Conservation (phyloP, 2,888 invertebrate genomes). For the Ectemnius lituratus region DNA sequence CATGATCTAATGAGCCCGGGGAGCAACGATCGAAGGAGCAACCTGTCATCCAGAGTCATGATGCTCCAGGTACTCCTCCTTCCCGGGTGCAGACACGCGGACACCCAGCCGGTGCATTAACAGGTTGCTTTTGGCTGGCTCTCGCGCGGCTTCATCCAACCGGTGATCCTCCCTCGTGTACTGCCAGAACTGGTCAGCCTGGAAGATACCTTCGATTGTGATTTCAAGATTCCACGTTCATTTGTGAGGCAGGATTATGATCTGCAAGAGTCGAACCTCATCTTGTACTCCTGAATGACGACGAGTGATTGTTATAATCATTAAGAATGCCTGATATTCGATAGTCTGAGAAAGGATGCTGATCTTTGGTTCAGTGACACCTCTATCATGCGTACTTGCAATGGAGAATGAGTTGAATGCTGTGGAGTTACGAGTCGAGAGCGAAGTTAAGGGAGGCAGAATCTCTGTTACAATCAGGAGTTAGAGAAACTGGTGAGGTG, state of each 20-base stretch:
- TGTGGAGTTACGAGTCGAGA: neutral
- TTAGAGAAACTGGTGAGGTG: neutral
- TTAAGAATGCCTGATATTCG: too few species aligned
- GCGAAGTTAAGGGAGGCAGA: neutral
- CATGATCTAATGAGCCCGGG: too few species aligned
- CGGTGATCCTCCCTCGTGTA: neutral
- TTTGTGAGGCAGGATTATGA: too few species aligned
- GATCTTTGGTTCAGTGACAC: too few species aligned
- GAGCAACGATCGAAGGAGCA: neutral
- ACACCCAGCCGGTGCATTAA: conserved; percentile 52
- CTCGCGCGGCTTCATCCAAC: neutral
- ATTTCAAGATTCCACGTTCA: neutral
- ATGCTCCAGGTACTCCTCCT: neutral
- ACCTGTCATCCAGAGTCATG: neutral
- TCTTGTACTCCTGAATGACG: too few species aligned
- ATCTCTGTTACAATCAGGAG: neutral
- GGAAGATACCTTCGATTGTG: neutral
- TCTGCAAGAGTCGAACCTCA: too few species aligned
- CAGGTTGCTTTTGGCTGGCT: conserved; percentile 53
- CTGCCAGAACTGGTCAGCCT: neutral
- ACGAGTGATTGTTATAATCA: too few species aligned
- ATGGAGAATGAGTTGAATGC: neutral
- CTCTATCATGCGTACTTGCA: neutral
- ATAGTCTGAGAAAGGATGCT: too few species aligned
- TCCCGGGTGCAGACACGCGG: conserved; percentile 25